Evolutionary conservation across 2,113 vertebrate genomes (phyloP).

Genomic region (Microcebus tavaratra): DNA sequence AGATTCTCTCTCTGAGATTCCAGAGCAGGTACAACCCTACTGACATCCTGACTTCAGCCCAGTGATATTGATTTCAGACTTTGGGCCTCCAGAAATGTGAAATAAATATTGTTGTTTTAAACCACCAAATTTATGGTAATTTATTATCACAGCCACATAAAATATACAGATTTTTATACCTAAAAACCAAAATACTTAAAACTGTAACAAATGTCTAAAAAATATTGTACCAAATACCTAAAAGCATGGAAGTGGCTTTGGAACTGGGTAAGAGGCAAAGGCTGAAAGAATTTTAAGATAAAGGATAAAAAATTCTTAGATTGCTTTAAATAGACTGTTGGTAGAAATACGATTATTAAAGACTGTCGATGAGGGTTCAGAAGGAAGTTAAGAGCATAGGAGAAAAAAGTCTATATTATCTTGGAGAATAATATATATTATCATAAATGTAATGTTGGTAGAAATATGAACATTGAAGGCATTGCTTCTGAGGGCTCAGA

Average conservation of each 20-base stretch:
- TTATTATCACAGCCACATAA: neutral
- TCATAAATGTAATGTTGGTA: neutral
- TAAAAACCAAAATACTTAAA: neutral
- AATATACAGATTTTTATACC: neutral
- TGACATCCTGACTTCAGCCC: neutral
- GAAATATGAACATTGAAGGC: neutral
- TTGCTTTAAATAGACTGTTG: neutral
- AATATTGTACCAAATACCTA: neutral
- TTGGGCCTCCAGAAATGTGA: neutral
- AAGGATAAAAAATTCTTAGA: neutral
- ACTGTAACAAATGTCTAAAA: neutral
- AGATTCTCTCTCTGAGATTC: neutral
- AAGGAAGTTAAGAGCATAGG: neutral
- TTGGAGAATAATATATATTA: neutral
- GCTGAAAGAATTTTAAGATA: neutral
- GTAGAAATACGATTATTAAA: neutral
- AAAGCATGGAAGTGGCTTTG: neutral
- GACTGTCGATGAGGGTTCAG: neutral
- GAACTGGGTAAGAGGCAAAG: neutral
- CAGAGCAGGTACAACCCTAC: neutral
- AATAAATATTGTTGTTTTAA: neutral
- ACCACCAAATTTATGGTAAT: neutral
- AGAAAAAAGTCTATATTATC: neutral
- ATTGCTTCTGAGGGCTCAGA: neutral
- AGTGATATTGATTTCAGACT: neutral